phyloP scores from a whole-genome alignment of 2,113 vertebrate species.

The Stigmatopora argus region DNA sequence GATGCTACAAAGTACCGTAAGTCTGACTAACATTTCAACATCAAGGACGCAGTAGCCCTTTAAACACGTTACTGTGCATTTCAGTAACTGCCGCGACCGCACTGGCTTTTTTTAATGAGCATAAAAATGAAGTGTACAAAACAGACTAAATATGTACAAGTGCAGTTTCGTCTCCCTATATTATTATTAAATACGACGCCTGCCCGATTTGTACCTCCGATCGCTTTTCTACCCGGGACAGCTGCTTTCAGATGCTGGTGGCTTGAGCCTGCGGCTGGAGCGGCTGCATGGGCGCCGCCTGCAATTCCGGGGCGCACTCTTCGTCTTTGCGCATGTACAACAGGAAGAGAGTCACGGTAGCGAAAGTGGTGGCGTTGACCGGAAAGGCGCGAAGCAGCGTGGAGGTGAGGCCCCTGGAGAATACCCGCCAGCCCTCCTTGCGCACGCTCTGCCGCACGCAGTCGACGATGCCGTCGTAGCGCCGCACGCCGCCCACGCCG shows the following conservation, averaged over 20 bases:
- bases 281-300: slow-evolving; percentile 61
- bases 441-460: slow-evolving; percentile 82
- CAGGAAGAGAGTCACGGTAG: slow-evolving; percentile 90
- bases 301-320: slow-evolving; percentile 68
- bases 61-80: slow-evolving; percentile 9
- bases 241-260: slow-evolving; percentile 73
- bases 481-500: slow-evolving; percentile 76
- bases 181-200: slow-evolving; percentile 50
- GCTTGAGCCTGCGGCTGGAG: slow-evolving; percentile 79
- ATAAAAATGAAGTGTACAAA: slow-evolving; percentile 42
- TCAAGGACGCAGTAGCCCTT: background rate
- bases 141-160: slow-evolving; percentile 53
- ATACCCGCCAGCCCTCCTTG: slow-evolving; percentile 86
- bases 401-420: slow-evolving; percentile 87
- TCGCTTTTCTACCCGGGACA: background rate
- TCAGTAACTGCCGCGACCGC: slow-evolving; percentile 24
- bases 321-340: slow-evolving; percentile 79
- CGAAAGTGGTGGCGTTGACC: slow-evolving; percentile 92
- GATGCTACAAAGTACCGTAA: background rate
- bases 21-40: background rate
- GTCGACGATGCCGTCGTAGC: slow-evolving; percentile 86
- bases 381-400: slow-evolving; percentile 93
- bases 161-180: slow-evolving; percentile 47
- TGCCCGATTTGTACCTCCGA: slow-evolving; percentile 3
- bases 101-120: slow-evolving; percentile 3